Evolutionary conservation across 1,140 invertebrate genomes (phyloP).

Genomic region (Drosophila chauvacae): DNA sequence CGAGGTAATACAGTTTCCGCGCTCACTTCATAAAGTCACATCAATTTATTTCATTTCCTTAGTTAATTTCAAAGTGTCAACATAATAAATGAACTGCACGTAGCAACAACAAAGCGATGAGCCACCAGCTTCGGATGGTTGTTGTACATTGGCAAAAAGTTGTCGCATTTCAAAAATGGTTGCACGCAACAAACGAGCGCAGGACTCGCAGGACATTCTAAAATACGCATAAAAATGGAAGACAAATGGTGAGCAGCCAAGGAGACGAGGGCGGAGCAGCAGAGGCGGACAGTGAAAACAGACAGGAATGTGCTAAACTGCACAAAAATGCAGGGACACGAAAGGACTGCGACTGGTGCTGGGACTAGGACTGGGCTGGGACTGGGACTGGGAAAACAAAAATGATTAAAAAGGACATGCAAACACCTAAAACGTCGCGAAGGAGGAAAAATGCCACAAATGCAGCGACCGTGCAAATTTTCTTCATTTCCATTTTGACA

Average conservation of each 20-base stretch:
- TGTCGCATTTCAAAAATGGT: conserved; percentile 82
- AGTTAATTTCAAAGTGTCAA: conserved; percentile 83
- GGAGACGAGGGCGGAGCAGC: conserved; percentile 8
- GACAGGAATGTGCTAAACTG: conserved; percentile 69
- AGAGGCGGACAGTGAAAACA: conserved; percentile 20
- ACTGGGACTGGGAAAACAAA: conserved; percentile 46
- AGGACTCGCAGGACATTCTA: conserved; percentile 72
- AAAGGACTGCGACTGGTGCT: not conserved
- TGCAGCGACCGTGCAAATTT: conserved; percentile 82
- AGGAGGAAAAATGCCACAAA: conserved; percentile 77
- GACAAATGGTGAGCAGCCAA: conserved; percentile 60
- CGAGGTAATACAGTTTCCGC: conserved; percentile 48
- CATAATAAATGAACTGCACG: conserved; percentile 82
- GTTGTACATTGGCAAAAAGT: conserved; percentile 73
- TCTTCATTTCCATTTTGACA: conserved; percentile 83
- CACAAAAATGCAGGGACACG: conserved; percentile 61
- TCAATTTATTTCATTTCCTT: conserved; percentile 83
- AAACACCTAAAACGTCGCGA: conserved; percentile 80
- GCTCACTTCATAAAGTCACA: conserved; percentile 81
- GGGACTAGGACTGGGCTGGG: not conserved
- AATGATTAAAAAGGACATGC: conserved; percentile 83
- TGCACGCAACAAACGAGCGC: conserved; percentile 79
- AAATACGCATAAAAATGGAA: conserved; percentile 81
- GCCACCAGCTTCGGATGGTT: conserved; percentile 6
- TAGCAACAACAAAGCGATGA: conserved; percentile 45